phyloP scores from a whole-genome alignment of 2,113 vertebrate species.

The Pluvianellus socialis region DNA sequence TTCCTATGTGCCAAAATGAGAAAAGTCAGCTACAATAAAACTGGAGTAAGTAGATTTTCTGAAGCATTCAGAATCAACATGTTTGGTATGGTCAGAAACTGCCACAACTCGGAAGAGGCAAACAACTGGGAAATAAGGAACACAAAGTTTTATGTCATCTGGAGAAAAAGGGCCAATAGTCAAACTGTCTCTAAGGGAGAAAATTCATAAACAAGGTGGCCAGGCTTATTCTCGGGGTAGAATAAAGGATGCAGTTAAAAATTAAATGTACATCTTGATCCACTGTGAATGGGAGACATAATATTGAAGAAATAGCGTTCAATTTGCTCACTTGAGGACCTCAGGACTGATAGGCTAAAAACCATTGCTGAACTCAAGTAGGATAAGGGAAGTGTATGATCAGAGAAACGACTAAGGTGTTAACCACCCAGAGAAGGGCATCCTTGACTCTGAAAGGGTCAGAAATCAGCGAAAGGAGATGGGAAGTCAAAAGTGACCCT shows the following conservation, averaged over 20 bases:
- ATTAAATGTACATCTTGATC: not conserved
- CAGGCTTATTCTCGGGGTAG: not conserved
- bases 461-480: not conserved
- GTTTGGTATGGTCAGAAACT: not conserved
- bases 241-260: not conserved
- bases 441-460: not conserved
- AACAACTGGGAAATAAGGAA: not conserved
- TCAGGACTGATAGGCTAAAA: not conserved
- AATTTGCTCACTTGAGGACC: not conserved
- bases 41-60: not conserved
- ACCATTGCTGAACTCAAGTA: not conserved
- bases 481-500: not conserved
- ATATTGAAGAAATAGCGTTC: not conserved
- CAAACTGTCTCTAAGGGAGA: not conserved
- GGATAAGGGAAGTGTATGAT: not conserved
- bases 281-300: not conserved
- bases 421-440: not conserved
- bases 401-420: not conserved
- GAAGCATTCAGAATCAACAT: not conserved
- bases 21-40: not conserved
- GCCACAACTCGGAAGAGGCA: not conserved
- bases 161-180: not conserved
- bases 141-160: not conserved
- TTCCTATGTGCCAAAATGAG: not conserved
- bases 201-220: not conserved